phyloP scores from a whole-genome alignment of 2,888 invertebrate species.

The Oxytorus armatus region DNA sequence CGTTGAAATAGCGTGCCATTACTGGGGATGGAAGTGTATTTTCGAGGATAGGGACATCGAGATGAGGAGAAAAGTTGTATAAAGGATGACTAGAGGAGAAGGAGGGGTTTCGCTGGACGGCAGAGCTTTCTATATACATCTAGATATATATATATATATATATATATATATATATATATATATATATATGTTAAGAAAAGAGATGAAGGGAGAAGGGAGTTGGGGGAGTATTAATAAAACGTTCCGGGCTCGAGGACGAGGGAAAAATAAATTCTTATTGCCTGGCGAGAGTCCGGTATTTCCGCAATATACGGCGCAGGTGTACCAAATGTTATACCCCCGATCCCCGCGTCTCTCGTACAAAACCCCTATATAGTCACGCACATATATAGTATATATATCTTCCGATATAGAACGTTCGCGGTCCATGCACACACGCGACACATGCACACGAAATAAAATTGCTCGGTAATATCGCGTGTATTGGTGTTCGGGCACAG shows the following conservation, averaged over 20 bases:
- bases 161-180: not conserved
- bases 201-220: conserved; percentile 38
- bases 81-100: conserved; percentile 10
- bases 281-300: conserved; percentile 82
- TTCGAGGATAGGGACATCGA: conserved; percentile 32
- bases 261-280: conserved; percentile 77
- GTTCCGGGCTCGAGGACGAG: conserved; percentile 71
- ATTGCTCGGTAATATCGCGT: conserved; percentile 30
- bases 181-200: conserved; percentile 27
- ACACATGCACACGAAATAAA: conserved; percentile 13
- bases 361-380: conserved; percentile 53
- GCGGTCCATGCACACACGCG: conserved; percentile 63
- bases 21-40: conserved; percentile 33
- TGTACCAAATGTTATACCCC: conserved; percentile 81
- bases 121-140: not conserved
- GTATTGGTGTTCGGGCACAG: conserved; percentile 38
- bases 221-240: conserved; percentile 79
- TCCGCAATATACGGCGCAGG: conserved; percentile 84
- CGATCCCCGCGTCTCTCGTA: conserved; percentile 62
- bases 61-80: conserved; percentile 50
- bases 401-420: conserved; percentile 61
- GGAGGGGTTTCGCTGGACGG: conserved; percentile 43
- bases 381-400: conserved; percentile 36
- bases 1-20: not conserved
- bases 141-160: not conserved